Conservation (phyloP, 2,113 vertebrate genomes). For the Ancistrus triradiatus region DNA sequence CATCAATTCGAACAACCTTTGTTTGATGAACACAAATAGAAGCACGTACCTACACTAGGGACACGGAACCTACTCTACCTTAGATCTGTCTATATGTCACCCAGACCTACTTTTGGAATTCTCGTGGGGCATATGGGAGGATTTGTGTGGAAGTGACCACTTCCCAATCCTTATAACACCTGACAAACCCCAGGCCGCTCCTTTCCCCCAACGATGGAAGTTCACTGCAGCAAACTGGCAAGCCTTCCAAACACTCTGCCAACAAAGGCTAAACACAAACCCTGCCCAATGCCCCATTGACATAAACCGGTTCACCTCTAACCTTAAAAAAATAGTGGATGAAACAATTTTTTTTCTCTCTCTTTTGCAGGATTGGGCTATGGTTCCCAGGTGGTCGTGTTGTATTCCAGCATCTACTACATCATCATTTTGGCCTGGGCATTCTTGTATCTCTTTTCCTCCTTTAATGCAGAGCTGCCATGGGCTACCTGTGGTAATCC, state of each 20-base stretch:
- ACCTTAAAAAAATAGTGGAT: neutral
- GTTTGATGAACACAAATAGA: neutral
- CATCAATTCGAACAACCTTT: neutral
- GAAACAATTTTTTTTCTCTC: neutral
- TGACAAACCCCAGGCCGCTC: neutral
- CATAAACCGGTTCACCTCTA: neutral
- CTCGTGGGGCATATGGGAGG: neutral
- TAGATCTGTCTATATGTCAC: neutral
- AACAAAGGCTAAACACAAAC: neutral
- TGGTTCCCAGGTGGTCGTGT: conserved; percentile 65
- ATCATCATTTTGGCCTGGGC: conserved; percentile 95
- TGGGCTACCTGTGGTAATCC: conserved; percentile 84
- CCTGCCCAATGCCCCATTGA: neutral
- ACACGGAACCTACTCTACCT: neutral
- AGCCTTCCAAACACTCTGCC: neutral
- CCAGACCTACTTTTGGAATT: neutral
- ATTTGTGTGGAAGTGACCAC: neutral
- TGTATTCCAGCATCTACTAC: conserved; percentile 77
- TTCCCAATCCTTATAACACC: neutral
- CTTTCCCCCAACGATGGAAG: neutral
- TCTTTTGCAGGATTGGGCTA: conserved; percentile 65
- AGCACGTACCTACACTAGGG: neutral
- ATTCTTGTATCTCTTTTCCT: conserved; percentile 93
- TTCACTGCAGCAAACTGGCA: neutral
- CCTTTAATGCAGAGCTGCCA: conserved; percentile 79